phyloP scores from a whole-genome alignment of 2,888 invertebrate genomes.

The Rhingia campestris region DNA sequence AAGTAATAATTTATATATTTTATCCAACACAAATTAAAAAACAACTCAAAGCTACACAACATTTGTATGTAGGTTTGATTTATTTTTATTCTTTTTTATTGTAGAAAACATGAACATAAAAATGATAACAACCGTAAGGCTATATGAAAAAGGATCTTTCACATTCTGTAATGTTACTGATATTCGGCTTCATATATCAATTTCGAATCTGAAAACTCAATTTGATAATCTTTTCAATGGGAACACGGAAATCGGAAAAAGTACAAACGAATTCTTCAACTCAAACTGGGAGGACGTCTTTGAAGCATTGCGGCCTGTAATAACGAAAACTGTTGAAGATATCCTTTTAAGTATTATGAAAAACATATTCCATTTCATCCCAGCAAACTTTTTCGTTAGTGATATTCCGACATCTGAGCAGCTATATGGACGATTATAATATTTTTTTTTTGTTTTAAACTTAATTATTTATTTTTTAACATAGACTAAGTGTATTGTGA shows the following conservation, averaged over 20 bases:
- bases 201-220: slow-evolving; percentile 86
- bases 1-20: too few relatives aligned
- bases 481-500: too few relatives aligned
- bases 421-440: slow-evolving; percentile 76
- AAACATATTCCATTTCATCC: slow-evolving; percentile 86
- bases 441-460: not conserved
- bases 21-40: not conserved
- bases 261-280: slow-evolving; percentile 89
- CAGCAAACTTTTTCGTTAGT: slow-evolving; percentile 87
- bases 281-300: slow-evolving; percentile 88
- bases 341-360: slow-evolving; percentile 86
- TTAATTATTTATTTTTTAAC: too few relatives aligned
- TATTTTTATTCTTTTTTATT: too few relatives aligned
- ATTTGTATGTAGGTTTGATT: too few relatives aligned
- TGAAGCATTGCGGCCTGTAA: slow-evolving; percentile 87
- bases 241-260: slow-evolving; percentile 87
- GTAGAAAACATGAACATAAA: slow-evolving; percentile 87
- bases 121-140: slow-evolving; percentile 86
- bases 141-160: slow-evolving; percentile 86
- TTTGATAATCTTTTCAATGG: slow-evolving; percentile 89
- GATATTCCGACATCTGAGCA: slow-evolving; percentile 84
- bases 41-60: not conserved
- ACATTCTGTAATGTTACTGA: slow-evolving; percentile 87
- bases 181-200: slow-evolving; percentile 86
- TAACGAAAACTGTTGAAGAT: slow-evolving; percentile 87